Evolutionary conservation across 1,140 invertebrate species (phyloP), one percentile per base, ranked within the genome.

Genomic region (Druon quercuslanigerum): DNA sequence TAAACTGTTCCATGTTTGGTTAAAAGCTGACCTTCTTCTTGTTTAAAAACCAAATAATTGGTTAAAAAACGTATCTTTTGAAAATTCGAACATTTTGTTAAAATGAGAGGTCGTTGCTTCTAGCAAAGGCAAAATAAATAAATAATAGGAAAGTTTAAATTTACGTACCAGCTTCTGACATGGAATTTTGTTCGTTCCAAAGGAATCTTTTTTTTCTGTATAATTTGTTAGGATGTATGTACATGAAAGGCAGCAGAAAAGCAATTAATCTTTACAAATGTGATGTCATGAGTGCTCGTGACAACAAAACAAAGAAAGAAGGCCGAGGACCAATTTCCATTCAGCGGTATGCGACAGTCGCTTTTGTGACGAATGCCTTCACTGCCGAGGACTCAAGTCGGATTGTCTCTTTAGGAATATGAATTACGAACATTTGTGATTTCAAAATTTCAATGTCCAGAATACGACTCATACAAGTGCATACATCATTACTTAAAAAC

Each of bases 251-350:
- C 6, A 46, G 40, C 19, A 57, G 56, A 66, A 9, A 40, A 16
- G 40, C 12, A 40, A 66, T 40, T 66, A 66, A 66, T 66, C 60
- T 66, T 66, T 25, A 66, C 60, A 66, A 40, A 66, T 46, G 40
- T 66, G 33, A 66, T 66, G 33, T 66, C 60, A 66, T 20, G 25
- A 14, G 60, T 5, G 9, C 14, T 66, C 6, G 14, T 19, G 17
- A 19, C 3, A 20, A 7, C 17, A 40, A 33, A 40, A 66, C 13
- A 16, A 40, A 16, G 33, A 66, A 66, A 66, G n/a, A 40, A 25
- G 14, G 33, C 13, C 25, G 60, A 40, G 60, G 60, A 66, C 60
- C 60, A 66, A 66, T 40, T 66, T 66, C 60, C 16, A 66, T 66
- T 66, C 60, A 66, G 8, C 13, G 60, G 13, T n/a, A 66, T 40